phyloP scores from a whole-genome alignment of 2,888 invertebrate species.

The Chaitophorus viminalis region DNA sequence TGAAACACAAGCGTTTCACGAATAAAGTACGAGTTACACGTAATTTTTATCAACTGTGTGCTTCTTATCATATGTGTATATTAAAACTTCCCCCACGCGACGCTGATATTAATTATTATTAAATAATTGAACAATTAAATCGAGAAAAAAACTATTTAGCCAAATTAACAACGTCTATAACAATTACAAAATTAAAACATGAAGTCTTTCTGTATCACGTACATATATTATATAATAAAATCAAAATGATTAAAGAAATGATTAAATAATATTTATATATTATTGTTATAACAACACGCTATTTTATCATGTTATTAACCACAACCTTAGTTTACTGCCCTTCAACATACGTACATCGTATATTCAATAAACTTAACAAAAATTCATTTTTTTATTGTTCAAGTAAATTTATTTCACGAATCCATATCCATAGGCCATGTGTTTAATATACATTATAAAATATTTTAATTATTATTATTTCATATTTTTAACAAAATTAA shows the following conservation, averaged over 20 bases:
- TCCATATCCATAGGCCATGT: neutral
- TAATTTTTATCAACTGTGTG: slow-evolving; percentile 27
- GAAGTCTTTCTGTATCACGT: neutral
- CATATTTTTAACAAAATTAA: too few species aligned
- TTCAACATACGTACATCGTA: slow-evolving; percentile 19
- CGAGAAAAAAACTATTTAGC: neutral
- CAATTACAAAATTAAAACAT: neutral
- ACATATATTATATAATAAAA: neutral
- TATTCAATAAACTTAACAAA: neutral
- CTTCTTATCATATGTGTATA: slow-evolving; percentile 24
- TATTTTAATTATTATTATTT: too few species aligned
- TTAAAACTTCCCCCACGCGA: neutral
- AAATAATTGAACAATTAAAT: slow-evolving; percentile 7
- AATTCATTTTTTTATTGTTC: neutral
- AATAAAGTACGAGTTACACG: neutral
- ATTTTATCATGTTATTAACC: slow-evolving; percentile 28
- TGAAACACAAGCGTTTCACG: neutral
- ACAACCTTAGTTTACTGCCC: slow-evolving; percentile 20
- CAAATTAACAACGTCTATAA: neutral
- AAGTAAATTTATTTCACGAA: slow-evolving; percentile 3
- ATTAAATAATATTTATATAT: neutral
- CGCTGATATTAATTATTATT: slow-evolving; percentile 9
- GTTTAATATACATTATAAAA: neutral
- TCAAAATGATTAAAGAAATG: neutral
- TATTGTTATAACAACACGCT: neutral